Evolutionary conservation across 2,888 invertebrate species (phyloP).

Genomic region (Leucoptera coffeella): DNA sequence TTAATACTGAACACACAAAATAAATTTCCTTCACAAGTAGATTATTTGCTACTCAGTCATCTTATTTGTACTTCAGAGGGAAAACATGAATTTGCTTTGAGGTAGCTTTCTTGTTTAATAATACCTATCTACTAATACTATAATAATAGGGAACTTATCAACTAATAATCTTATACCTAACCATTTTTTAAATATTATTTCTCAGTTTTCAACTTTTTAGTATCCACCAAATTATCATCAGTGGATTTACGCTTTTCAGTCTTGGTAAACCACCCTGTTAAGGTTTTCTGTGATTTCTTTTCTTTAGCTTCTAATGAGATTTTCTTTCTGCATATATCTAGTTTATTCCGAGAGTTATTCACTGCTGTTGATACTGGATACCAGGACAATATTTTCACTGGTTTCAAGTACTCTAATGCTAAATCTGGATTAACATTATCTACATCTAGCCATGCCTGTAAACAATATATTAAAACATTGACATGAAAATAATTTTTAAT

Average conservation of each 20-base stretch:
- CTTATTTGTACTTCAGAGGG: no score
- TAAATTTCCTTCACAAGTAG: no score
- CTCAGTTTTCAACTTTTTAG: slow-evolving; percentile 15
- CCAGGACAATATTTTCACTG: slow-evolving; percentile 50
- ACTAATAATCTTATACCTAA: no score
- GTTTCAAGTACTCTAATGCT: slow-evolving; percentile 51
- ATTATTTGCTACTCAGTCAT: no score
- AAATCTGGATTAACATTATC: slow-evolving; percentile 40
- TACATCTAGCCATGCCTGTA: slow-evolving; percentile 63
- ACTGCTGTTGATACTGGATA: slow-evolving; percentile 66
- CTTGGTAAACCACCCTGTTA: slow-evolving; percentile 33
- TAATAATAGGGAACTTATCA: no score
- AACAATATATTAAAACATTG: slow-evolving; percentile 7
- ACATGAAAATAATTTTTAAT: no score
- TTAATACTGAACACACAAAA: no score
- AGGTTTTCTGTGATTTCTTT: slow-evolving; percentile 26
- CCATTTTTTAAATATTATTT: no score
- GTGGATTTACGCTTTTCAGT: slow-evolving; percentile 20
- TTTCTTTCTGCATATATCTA: slow-evolving; percentile 50
- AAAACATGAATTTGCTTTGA: no score
- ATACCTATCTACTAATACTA: no score
- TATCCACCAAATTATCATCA: slow-evolving; percentile 10
- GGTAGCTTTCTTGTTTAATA: no score
- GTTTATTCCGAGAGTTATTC: slow-evolving; percentile 67
- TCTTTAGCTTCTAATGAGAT: slow-evolving; percentile 17